phyloP scores from a whole-genome alignment of 2,797 vertebrate species.

The Aeoliscus strigatus region DNA sequence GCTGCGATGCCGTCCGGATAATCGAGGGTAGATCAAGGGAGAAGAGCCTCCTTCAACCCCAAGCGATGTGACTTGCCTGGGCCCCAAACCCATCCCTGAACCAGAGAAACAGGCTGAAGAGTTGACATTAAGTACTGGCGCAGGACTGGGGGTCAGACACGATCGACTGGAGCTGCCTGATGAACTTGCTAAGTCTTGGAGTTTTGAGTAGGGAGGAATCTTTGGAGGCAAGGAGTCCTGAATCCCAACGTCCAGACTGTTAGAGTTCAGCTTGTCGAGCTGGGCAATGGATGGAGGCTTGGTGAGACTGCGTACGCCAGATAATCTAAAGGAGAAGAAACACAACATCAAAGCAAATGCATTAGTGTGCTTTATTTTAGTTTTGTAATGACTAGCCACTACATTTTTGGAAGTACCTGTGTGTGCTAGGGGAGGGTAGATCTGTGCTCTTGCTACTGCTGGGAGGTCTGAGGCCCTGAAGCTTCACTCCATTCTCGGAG shows the following conservation, averaged over 20 bases:
- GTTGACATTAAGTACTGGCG: constrained; percentile 91
- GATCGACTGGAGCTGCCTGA: constrained; percentile 46
- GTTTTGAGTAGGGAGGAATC: constrained; percentile 77
- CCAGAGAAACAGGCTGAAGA: constrained; percentile 86
- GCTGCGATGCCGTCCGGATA: constrained; percentile 89
- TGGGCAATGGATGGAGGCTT: constrained; percentile 85
- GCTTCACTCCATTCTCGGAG: constrained; percentile 80
- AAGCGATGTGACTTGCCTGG: constrained; percentile 64
- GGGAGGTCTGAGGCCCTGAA: constrained; percentile 74
- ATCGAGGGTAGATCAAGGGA: constrained; percentile 85
- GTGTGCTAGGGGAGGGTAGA: constrained; percentile 78
- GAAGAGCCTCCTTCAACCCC: constrained; percentile 57
- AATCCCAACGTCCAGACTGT: constrained; percentile 77
- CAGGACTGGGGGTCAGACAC: constrained; percentile 88
- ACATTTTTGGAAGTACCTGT: constrained; percentile 80
- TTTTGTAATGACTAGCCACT: no score
- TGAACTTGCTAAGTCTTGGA: constrained; percentile 75
- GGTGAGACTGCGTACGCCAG: constrained; percentile 81
- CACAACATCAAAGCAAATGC: constrained; percentile 4
- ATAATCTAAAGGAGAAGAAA: constrained; percentile 60
- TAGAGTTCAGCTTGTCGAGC: constrained; percentile 89
- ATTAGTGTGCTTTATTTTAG: neutral
- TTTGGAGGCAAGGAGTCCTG: constrained; percentile 69
- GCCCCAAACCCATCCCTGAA: constrained; percentile 77
- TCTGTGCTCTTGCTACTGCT: constrained; percentile 75